Base-by-base conservation (phyloP, 2,797 vertebrate genomes). In the Hafferia zeledoni region DNA sequence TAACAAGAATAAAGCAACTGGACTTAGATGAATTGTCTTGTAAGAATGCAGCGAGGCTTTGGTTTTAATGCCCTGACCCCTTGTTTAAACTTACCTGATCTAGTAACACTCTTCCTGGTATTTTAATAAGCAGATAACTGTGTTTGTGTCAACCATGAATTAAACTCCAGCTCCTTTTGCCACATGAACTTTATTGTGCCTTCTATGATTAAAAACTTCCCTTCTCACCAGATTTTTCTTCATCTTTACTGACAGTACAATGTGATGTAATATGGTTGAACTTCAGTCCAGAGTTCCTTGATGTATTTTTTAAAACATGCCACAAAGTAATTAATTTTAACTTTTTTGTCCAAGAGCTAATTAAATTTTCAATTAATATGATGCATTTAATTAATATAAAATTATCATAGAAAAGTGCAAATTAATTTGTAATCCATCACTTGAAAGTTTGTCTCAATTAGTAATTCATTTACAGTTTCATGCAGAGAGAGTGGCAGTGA, bases 341-440 rank as follows among this genome's bases (percentile, higher is more conserved):
- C 65, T 94, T 89, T 94, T 91, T 55, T 31, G 76, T 92, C 87
- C 27, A 90, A 74, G 44, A 79, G 55, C 72, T 89, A 94, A 97
- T 93, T 82, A 94, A 88, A 95, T 96, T 97, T 85, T 92, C 47
- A 93, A 96, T 96, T 96, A 96, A 92, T 82, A 59, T n/a, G 53
- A 90, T 93, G 64, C 52, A 69, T 89, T 93, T 87, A 95, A 94
- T 96, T 52, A 89, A 87, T 95, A 92, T 37, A 69, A 94, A 95
- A 90, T 95, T 94, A 83, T 90, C 89, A 87, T 37, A 57, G 81
- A 85, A 91, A 94, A 94, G 63, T 77, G 50, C 17, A 93, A 93
- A 96, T 96, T 94, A 96, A 95, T 91, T 93, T 85, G 68, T 88
- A 88, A 94, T 90, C 78, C 43, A 27, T 95, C 85, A 87, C 43